Evolutionary conservation across 1,140 invertebrate species (phyloP), one percentile per base, ranked within the genome.

Genomic region (Drosophila yakuba): DNA sequence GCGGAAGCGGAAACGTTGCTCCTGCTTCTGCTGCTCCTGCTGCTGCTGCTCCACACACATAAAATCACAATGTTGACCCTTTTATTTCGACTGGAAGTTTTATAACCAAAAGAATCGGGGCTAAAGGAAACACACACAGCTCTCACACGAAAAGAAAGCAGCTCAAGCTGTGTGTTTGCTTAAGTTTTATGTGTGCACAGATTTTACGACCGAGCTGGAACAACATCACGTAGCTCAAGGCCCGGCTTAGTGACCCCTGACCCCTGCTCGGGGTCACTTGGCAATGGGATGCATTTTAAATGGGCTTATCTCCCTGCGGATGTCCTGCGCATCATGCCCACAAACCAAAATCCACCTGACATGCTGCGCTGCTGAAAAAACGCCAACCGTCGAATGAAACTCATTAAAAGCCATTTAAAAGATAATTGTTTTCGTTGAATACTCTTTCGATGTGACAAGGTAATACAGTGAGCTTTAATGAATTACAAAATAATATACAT

Each of bases 11-110:
- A 72, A 72, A 58, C 38, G 63, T 25, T 35, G 23, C 23, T 58
- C 15, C 11, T 28, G 28, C 45, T 52, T 8, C 28, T 10, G 63
- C 38, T 43, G 23, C 23, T 57, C 15, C 11, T 28, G 28, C 45
- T 51, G 28, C 45, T 51, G 2, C 3, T 12, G 8, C 63, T 23
- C 5, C 14, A 17, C 58, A 38, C 43, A 39, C 74, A 79, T 55
- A 63, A 62, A 79, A 75, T 83, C 80, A 62, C 71, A 74, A 61
- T 83, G 67, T 81, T 86, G 82, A 84, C 74, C 78, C 73, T 78
- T 84, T 86, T 73, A 85, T 77, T 80, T 84, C 62, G 60, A 69
- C 73, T 72, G 78, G 74, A 76, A 66, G 51, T 67, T 73, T 63
- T 72, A 81, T 64, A 76, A 36, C 56, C 66, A 68, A 64, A 44